A percentile compares a stretch with the other conserved stretches of the same genome.
Conservation (phyloP, 2,113 vertebrate genomes). For the Hemiprocne comata region DNA sequence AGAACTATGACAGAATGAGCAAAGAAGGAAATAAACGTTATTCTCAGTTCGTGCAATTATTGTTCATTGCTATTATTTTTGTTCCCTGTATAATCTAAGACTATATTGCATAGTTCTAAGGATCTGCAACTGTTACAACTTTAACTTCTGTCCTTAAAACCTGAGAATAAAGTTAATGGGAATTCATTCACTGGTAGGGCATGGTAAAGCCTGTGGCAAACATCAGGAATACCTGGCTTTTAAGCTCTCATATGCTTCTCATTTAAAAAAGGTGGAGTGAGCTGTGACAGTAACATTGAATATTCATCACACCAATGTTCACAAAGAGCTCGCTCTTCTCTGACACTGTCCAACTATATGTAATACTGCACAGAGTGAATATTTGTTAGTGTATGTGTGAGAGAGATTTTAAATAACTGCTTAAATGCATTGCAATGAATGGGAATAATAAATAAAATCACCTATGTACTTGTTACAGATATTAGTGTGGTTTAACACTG, state of each 20-base stretch:
- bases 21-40: not conserved
- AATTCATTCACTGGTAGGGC: not conserved
- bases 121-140: not conserved
- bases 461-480: not conserved
- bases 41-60: not conserved
- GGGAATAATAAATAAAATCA: not conserved
- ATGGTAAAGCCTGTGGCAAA: not conserved
- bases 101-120: not conserved
- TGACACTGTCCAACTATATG: not conserved
- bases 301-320: not conserved
- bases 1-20: not conserved
- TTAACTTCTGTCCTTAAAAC: not conserved
- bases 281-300: not conserved
- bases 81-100: not conserved
- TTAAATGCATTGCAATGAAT: not conserved
- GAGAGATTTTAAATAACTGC: not conserved
- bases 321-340: not conserved
- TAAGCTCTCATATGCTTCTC: not conserved
- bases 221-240: not conserved
- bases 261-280: not conserved
- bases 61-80: not conserved
- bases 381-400: not conserved
- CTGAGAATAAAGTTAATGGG: not conserved
- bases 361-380: not conserved
- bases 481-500: not conserved